Conservation (phyloP, 2,888 invertebrate genomes). For the Chloroclystis v-ata region DNA sequence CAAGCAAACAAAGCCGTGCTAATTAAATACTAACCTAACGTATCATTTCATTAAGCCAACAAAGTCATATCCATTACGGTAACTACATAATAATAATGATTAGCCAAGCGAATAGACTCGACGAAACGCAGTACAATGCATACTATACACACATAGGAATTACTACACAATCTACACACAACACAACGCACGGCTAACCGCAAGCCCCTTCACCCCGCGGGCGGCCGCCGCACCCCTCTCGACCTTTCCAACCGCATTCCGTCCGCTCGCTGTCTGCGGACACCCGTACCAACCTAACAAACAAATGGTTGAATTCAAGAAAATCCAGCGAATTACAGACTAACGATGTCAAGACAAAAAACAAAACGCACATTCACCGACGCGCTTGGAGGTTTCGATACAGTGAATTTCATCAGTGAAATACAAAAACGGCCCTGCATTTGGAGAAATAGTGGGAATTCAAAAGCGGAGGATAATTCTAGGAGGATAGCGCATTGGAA, state of each 20-base stretch:
- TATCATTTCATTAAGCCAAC: no score
- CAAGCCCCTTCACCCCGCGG: conserved; percentile 1
- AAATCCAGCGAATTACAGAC: not conserved
- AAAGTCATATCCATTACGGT: no score
- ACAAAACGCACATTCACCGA: no score
- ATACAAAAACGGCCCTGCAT: conserved; percentile 16
- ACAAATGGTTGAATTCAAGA: not conserved
- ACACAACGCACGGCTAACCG: conserved; percentile 8
- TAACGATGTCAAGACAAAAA: not conserved
- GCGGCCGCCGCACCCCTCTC: not conserved
- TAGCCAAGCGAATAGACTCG: no score
- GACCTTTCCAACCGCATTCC: not conserved
- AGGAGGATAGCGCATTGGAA: conserved; percentile 8
- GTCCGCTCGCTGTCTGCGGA: not conserved
- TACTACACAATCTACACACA: no score
- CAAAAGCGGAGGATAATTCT: not conserved
- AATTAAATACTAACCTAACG: no score
- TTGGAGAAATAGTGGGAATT: conserved; percentile 2
- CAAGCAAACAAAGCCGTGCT: no score
- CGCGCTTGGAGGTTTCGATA: conserved; percentile 6
- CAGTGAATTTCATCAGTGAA: conserved; percentile 13
- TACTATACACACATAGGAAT: no score
- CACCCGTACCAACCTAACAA: not conserved
- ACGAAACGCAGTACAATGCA: no score
- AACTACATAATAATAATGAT: no score